These are phyloP conservation scores for Yponomeuta malinellus DNA, from an alignment of 2,888 invertebrate species.

Conservation along the genomic window DNA sequence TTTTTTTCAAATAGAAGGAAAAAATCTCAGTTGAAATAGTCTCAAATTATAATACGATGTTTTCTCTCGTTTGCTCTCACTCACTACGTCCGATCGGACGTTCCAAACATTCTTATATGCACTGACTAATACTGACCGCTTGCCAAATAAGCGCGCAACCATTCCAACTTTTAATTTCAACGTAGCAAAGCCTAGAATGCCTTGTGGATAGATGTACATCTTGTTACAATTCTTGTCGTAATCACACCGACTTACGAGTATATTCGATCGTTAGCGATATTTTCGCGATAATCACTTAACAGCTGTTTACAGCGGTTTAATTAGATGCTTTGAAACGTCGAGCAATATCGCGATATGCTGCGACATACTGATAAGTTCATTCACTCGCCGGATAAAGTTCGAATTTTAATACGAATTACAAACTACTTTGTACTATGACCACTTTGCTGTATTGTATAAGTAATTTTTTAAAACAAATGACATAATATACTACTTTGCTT, in stretches of 20 bases:
- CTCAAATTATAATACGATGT: conserved; percentile 5
- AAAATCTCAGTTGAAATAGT: not conserved
- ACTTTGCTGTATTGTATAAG: no score
- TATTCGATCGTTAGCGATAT: not conserved
- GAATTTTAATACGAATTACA: not conserved
- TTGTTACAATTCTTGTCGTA: conserved; percentile 3
- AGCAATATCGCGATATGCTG: not conserved
- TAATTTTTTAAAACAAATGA: no score
- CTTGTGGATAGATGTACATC: not conserved
- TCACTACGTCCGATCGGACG: conserved; percentile 27
- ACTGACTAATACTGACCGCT: conserved; percentile 4
- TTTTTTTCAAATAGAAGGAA: not conserved
- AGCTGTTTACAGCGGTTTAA: not conserved
- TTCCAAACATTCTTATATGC: conserved; percentile 22
- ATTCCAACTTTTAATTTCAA: not conserved
- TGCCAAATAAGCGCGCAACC: not conserved
- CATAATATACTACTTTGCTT: no score
- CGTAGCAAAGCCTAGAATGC: not conserved
- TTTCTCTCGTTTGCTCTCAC: conserved; percentile 22
- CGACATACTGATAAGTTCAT: not conserved
- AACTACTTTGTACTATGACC: not conserved
- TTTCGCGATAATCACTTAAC: conserved; percentile 3
- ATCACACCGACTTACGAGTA: not conserved
- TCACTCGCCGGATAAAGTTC: not conserved
- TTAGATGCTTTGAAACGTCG: not conserved